Conservation (phyloP, 1,140 invertebrate genomes). For the Sarcophaga bullata region DNA sequence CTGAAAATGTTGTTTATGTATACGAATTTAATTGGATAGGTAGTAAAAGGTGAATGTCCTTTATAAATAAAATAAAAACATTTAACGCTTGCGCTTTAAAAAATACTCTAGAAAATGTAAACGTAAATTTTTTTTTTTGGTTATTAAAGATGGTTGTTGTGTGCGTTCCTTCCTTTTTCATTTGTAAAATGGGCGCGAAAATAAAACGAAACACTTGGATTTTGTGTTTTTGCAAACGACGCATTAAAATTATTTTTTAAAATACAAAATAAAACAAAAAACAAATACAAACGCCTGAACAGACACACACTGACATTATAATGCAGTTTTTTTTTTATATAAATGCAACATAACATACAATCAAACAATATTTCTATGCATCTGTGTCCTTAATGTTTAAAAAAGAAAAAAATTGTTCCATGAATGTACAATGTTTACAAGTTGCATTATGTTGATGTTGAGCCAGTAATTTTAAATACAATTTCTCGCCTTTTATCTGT, state of each 20-base stretch:
- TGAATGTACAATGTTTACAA: not conserved
- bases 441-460: not conserved
- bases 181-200: constrained; percentile 35
- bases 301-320: not conserved
- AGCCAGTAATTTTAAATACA: too few relatives aligned
- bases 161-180: not conserved
- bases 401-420: not conserved
- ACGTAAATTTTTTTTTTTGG: constrained; percentile 14
- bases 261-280: too few relatives aligned
- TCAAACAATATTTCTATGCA: not conserved
- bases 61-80: constrained; percentile 6
- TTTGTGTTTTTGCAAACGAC: not conserved
- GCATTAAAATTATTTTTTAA: not conserved
- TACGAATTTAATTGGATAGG: not conserved
- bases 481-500: not conserved
- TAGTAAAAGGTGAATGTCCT: constrained; percentile 32
- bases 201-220: not conserved
- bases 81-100: constrained; percentile 17
- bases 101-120: constrained; percentile 25
- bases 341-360: not conserved
- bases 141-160: not conserved
- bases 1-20: not conserved
- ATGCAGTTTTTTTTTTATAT: too few relatives aligned
- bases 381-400: not conserved
- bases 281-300: not conserved